A percentile compares a stretch with the other conserved stretches of the same genome.
Conservation (phyloP, 2,888 invertebrate species). For the Phaedon cochleariae region DNA sequence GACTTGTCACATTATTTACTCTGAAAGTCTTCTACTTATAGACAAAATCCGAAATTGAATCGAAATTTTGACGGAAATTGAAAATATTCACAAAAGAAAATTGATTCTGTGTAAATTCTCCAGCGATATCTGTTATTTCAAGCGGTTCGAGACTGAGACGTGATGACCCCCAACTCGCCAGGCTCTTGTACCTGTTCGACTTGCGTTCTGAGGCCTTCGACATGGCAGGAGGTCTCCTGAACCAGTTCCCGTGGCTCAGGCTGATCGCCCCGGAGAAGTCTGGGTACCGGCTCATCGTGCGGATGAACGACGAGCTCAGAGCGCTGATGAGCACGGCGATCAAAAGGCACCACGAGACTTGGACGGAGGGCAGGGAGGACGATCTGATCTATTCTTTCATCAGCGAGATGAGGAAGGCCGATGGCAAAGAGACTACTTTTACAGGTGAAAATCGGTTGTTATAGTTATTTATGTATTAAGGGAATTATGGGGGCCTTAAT, state of each 20-base stretch:
- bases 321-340: constrained; percentile 68
- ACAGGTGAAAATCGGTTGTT: too few species aligned
- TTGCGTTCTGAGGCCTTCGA: constrained; percentile 65
- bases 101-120: too few species aligned
- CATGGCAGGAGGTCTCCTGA: constrained; percentile 61
- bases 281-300: constrained; percentile 69
- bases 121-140: neutral
- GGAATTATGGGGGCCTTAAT: too few species aligned
- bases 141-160: constrained; percentile 63
- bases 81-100: too few species aligned
- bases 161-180: constrained; percentile 59
- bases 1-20: too few species aligned
- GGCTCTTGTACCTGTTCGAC: constrained; percentile 63
- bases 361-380: constrained; percentile 61
- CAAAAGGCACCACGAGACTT: constrained; percentile 64
- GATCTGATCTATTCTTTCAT: constrained; percentile 74
- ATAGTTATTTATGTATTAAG: too few species aligned
- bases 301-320: constrained; percentile 67
- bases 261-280: constrained; percentile 68
- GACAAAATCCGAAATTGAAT: too few species aligned
- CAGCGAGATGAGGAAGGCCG: constrained; percentile 65
- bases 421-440: constrained; percentile 56
- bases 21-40: too few species aligned
- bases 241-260: constrained; percentile 71
- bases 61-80: too few species aligned